These are phyloP conservation scores for Oryzias javanicus DNA, from an alignment of 2,113 vertebrate species.

Conservation along the genomic window DNA sequence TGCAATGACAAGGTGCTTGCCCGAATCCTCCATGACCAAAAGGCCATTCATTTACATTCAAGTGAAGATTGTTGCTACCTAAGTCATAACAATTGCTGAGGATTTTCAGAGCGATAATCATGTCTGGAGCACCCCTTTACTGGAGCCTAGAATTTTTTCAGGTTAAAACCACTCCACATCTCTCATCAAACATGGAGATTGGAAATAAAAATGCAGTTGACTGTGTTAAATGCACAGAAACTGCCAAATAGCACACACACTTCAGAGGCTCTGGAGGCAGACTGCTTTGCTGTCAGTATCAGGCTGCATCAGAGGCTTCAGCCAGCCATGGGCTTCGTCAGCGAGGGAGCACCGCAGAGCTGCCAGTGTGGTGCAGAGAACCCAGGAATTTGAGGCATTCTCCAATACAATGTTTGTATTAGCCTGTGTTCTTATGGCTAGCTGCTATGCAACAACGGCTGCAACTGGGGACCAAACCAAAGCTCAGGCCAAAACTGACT, in stretches of 20 bases:
- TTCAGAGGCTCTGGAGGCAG: conserved; percentile 45
- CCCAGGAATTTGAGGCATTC: conserved; percentile 15
- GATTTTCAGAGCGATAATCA: conserved; percentile 6
- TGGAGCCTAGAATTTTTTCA: conserved; percentile 23
- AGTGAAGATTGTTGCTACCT: conserved; percentile 1
- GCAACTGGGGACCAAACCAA: no score
- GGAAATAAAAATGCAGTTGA: conserved; percentile 51
- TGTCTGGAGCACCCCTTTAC: conserved; percentile 34
- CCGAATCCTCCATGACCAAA: conserved; percentile 25
- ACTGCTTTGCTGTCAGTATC: conserved; percentile 56
- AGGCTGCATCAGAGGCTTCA: conserved; percentile 54
- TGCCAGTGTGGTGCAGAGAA: conserved; percentile 21
- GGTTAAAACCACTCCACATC: conserved; percentile 66
- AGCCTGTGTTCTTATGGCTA: no score
- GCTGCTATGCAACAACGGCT: conserved; percentile 1
- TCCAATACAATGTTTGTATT: conserved; percentile 7
- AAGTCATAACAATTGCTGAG: background rate
- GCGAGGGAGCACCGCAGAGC: conserved; percentile 46
- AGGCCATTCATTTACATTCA: conserved; percentile 34
- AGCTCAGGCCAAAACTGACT: no score
- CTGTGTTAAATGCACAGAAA: conserved; percentile 36
- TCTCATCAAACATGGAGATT: conserved; percentile 43
- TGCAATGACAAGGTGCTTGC: conserved; percentile 43
- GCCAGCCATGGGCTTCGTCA: conserved; percentile 56
- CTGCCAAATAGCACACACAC: conserved; percentile 14